Conservation (phyloP, 2,113 vertebrate species). For the Urocitellus parryii region DNA sequence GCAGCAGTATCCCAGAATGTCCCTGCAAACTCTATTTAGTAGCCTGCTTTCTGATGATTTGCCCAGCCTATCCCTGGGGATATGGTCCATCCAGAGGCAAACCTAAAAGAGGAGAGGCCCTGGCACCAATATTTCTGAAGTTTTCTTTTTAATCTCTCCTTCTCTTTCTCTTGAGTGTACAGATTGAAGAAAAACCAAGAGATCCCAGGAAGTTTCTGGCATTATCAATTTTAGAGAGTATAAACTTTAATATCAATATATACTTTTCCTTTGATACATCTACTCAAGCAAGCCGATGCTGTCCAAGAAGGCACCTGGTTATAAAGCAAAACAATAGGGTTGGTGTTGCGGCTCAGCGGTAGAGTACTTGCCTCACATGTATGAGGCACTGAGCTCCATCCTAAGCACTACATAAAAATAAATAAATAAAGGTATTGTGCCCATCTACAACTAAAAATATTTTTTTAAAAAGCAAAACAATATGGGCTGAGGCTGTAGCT, state of each 20-base stretch:
- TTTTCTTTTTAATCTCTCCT: constrained; percentile 13
- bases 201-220: neutral
- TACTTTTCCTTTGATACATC: constrained; percentile 21
- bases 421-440: too few species aligned
- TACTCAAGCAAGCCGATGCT: neutral
- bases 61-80: constrained; percentile 45
- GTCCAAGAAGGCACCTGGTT: neutral
- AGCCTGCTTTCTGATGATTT: constrained; percentile 62
- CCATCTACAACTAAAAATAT: too few species aligned
- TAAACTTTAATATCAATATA: neutral
- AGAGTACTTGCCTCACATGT: too few species aligned
- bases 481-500: neutral
- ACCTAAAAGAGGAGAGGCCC: constrained; percentile 20
- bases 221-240: neutral
- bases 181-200: neutral
- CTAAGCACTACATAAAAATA: too few species aligned
- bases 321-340: neutral
- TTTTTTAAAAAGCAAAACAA: neutral
- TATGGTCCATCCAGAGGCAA: constrained; percentile 57
- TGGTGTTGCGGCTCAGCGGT: too few species aligned
- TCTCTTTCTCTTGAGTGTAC: neutral
- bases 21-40: constrained; percentile 72
- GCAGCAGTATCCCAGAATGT: constrained; percentile 46
- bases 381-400: too few species aligned
- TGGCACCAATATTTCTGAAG: constrained; percentile 34